Conservation (phyloP, 2,113 vertebrate species). For the Thomomys bottae region DNA sequence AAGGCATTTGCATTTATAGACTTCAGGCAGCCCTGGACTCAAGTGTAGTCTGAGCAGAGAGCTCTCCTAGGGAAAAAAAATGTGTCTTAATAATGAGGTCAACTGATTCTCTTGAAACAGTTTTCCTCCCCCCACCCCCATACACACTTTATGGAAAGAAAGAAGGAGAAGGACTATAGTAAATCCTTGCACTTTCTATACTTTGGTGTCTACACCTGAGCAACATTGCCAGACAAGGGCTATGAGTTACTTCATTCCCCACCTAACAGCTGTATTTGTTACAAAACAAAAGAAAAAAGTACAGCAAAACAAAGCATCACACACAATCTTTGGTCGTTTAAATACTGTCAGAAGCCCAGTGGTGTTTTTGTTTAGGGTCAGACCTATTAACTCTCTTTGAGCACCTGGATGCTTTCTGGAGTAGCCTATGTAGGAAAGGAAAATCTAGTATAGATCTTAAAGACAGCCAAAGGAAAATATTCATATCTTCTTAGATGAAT, state of each 20-base stretch:
- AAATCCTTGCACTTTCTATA: not conserved
- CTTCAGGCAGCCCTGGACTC: not conserved
- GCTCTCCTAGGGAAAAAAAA: not conserved
- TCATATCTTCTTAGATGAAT: not conserved
- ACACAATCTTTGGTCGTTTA: not conserved
- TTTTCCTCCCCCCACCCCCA: not conserved
- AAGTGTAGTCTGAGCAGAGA: not conserved
- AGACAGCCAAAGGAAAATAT: not conserved
- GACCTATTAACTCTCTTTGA: not conserved
- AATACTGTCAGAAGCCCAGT: not conserved
- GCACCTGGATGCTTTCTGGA: not conserved
- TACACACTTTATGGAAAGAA: not conserved
- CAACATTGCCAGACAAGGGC: not conserved
- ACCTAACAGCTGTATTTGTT: not conserved
- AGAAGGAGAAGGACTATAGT: not conserved
- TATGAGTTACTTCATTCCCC: not conserved
- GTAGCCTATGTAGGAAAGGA: not conserved
- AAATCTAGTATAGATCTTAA: not conserved
- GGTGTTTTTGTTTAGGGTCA: not conserved
- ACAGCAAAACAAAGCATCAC: not conserved
- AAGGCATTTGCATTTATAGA: constrained; percentile 31
- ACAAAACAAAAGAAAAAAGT: not conserved
- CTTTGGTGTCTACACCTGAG: not conserved
- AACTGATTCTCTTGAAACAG: not conserved
- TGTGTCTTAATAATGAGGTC: not conserved